Base-by-base conservation (phyloP, 2,797 vertebrate species). In the Gymnodraco acuticeps region DNA sequence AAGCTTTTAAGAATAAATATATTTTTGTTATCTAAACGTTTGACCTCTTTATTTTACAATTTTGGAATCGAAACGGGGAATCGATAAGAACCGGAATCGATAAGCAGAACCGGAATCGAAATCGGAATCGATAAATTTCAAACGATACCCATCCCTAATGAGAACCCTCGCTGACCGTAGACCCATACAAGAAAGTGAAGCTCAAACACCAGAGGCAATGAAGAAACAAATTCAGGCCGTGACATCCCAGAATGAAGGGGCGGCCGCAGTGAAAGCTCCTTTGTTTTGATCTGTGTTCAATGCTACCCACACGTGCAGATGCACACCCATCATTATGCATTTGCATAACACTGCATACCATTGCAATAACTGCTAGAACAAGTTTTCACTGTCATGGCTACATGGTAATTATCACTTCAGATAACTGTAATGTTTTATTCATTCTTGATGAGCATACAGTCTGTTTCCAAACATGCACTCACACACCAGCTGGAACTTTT, bases 201-300 rank as follows among this genome's bases (percentile, higher is more conserved):
- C 48, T 65, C 23, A 8, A 75, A 76, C 64, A 58, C 19, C 64
- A 65, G 43, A 68, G 13, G 27, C 19, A 63, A 14, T 71, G n/a
- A 73, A 65, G 15, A 50, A 60, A 55, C n/a, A 15, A 64, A 65
- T 60, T 77, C 72, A 45, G 74, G 73, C 83, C 68, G 52, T 66
- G 64, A 73, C 69, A 75, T 75, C 78, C 70, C 64, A 64, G 76
- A 69, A 42, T 0, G 55, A 69, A 81, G 65, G 61, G 79, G 76
- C 38, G 23, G 68, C 53, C 55, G 58, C 55, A 73, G 69, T 81
- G 78, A 88, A 79, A 77, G 70, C 76, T 31, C 7, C 64, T 84
- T 83, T 87, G 81, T 90, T 89, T 77, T 73, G 70, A 54, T 77
- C 70, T 61, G 60, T 69, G 70, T 62, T 80, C 54, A 56, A 64